phyloP scores from a whole-genome alignment of 1,140 invertebrate genomes.

The Marisa cornuarietis region DNA sequence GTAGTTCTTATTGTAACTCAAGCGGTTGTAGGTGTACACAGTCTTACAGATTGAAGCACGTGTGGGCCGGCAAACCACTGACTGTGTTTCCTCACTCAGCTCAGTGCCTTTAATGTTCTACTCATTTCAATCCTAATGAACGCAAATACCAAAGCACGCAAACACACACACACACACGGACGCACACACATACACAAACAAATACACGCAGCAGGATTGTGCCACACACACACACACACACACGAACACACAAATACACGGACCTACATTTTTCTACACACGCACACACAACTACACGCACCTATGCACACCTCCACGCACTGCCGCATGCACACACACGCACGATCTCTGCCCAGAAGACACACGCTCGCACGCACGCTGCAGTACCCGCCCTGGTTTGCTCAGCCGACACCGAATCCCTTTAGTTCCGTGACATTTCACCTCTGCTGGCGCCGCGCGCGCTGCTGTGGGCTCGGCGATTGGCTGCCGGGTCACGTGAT shows the following conservation, averaged over 20 bases:
- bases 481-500: not conserved
- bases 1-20: not conserved
- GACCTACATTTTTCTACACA: not conserved
- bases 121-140: not conserved
- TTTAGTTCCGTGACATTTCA: conserved; percentile 8
- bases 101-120: not conserved
- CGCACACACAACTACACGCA: not conserved
- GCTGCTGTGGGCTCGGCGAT: not conserved
- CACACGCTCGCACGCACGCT: conserved; percentile 3
- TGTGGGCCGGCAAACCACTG: not conserved
- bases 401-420: not conserved
- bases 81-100: not conserved
- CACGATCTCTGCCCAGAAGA: conserved; percentile 5
- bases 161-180: not conserved
- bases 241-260: not conserved
- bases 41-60: not conserved
- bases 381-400: not conserved
- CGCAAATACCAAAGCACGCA: not conserved
- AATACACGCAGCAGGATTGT: no score
- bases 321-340: not conserved
- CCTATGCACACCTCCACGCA: not conserved
- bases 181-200: no score
- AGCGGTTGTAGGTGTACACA: not conserved
- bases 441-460: not conserved
- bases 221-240: not conserved